phyloP scores from a whole-genome alignment of 1,140 invertebrate genomes.

The Drosophila pruinosa region DNA sequence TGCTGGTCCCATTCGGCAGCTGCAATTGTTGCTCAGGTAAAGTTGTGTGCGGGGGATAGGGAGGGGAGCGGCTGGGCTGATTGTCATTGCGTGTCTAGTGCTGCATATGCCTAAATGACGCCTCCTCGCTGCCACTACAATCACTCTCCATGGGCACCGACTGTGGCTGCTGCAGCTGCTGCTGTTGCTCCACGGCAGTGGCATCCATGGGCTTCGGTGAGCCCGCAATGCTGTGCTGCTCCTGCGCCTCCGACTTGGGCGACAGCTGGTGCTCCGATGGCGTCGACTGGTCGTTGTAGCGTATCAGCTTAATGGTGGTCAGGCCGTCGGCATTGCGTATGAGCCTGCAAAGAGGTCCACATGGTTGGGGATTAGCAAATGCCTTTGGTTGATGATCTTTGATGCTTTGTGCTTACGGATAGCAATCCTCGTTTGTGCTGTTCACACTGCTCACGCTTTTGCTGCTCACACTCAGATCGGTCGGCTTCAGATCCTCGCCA shows the following conservation, averaged over 20 bases:
- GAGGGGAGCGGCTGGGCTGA: conserved; percentile 5
- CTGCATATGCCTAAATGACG: conserved; percentile 61
- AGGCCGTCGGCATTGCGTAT: conserved; percentile 82
- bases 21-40: conserved; percentile 64
- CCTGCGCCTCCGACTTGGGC: conserved; percentile 49
- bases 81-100: conserved; percentile 52
- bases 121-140: conserved; percentile 58
- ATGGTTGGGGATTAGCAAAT: conserved; percentile 29
- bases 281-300: conserved; percentile 64
- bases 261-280: conserved; percentile 38
- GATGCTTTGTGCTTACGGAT: conserved; percentile 66
- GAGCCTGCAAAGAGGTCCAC: conserved; percentile 55
- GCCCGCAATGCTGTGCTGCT: conserved; percentile 15
- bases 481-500: conserved; percentile 83
- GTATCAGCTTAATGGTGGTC: conserved; percentile 82
- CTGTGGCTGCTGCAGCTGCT: conserved; percentile 34
- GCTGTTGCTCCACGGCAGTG: conserved; percentile 35
- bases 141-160: conserved; percentile 78
- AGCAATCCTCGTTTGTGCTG: conserved; percentile 70
- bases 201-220: conserved; percentile 65
- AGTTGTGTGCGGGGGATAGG: conserved; percentile 39
- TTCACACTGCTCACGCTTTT: conserved; percentile 24
- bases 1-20: conserved; percentile 63
- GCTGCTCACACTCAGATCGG: conserved; percentile 83
- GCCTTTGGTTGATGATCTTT: not conserved